Conservation (phyloP, 1,140 invertebrate genomes). For the Leptoteleia sp. region DNA sequence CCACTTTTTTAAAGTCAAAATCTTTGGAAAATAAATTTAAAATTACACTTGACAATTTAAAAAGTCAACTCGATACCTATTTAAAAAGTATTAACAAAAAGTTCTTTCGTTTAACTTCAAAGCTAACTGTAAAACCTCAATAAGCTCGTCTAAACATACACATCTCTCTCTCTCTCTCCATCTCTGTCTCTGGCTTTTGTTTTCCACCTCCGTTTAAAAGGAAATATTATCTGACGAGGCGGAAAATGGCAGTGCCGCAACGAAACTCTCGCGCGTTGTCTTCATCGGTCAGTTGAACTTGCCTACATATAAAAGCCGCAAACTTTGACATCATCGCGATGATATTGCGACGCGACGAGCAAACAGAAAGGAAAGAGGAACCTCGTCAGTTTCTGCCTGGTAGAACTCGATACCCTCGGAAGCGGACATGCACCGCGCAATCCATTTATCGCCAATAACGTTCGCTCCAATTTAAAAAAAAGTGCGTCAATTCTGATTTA, state of each 20-base stretch:
- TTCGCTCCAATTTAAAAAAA: too few species aligned
- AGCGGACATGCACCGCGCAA: constrained; percentile 3
- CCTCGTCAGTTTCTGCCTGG: constrained; percentile 27
- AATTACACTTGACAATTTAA: too few species aligned
- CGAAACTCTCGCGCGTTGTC: constrained; percentile 12
- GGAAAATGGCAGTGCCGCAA: constrained; percentile 22
- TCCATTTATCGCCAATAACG: not conserved
- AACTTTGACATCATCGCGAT: constrained; percentile 41
- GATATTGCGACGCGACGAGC: constrained; percentile 24
- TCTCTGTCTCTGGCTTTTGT: not conserved
- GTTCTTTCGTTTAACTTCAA: too few species aligned
- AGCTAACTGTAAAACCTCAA: too few species aligned
- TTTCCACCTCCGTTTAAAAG: not conserved
- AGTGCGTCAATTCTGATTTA: too few species aligned
- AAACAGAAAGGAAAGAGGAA: constrained; percentile 6
- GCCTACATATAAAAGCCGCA: not conserved
- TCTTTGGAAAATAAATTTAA: too few species aligned
- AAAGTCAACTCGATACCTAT: too few species aligned
- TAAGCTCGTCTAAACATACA: too few species aligned
- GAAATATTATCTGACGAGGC: constrained; percentile 13
- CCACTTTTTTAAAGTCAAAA: too few species aligned
- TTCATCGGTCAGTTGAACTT: constrained; percentile 29
- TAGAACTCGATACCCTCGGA: constrained; percentile 8
- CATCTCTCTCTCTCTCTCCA: not conserved
- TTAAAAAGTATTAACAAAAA: too few species aligned